Conservation (phyloP, 2,113 vertebrate species). For the Mastomys natalensis region DNA sequence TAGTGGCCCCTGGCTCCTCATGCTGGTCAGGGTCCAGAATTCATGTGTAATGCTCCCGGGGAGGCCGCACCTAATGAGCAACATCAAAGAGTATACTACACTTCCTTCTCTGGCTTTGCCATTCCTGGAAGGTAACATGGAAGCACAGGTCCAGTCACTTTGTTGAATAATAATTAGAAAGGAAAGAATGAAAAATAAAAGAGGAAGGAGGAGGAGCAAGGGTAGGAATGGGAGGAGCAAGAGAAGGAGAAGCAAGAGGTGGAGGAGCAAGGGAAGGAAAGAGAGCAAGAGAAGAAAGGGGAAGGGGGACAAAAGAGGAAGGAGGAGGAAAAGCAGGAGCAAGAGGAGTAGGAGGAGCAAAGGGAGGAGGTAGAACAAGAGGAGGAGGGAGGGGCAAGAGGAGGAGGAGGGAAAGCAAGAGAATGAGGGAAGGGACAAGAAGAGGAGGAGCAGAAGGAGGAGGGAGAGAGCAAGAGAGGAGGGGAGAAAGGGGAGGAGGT, state of each 20-base stretch:
- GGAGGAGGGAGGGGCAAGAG: neutral
- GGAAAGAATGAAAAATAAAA: neutral
- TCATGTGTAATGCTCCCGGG: neutral
- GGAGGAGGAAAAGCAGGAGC: neutral
- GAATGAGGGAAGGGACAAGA: neutral
- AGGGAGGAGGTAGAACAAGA: fast-evolving
- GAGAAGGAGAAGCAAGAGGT: neutral
- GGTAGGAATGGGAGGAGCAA: neutral
- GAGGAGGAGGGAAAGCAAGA: neutral
- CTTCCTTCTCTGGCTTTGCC: neutral
- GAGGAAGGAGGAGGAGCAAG: neutral
- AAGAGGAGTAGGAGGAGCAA: neutral
- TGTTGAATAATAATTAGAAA: neutral
- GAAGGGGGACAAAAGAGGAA: too few relatives aligned
- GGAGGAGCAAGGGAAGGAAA: neutral
- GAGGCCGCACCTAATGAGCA: neutral
- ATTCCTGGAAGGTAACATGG: neutral
- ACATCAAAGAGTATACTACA: fast-evolving
- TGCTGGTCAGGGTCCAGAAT: neutral
- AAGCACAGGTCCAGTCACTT: neutral
- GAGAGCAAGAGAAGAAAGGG: neutral
- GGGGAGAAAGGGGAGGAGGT: neutral
- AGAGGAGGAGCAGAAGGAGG: neutral
- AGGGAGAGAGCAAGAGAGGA: neutral
- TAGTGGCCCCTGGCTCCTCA: neutral